Percentiles rank a stretch among this genome's conserved stretches.
Conservation (phyloP, 2,888 invertebrate genomes). For the Chymomyza caudatula region DNA sequence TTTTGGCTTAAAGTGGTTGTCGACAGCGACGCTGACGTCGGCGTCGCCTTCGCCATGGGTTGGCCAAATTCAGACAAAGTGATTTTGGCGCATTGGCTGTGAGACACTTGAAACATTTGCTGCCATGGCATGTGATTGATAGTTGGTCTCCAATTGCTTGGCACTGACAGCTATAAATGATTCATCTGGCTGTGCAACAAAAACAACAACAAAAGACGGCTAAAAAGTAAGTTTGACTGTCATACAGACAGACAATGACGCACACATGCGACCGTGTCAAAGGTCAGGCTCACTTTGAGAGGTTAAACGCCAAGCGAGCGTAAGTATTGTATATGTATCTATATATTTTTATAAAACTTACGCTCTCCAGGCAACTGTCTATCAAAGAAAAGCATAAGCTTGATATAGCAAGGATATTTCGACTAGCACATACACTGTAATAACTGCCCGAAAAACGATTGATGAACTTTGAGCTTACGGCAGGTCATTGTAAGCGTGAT, state of each 20-base stretch:
- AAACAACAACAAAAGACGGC: background rate
- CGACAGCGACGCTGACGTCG: background rate
- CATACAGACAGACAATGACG: background rate
- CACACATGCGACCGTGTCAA: conserved; percentile 25
- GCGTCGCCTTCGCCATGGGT: background rate
- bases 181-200: conserved; percentile 37
- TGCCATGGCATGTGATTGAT: conserved; percentile 31
- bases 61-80: background rate
- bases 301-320: conserved; percentile 21
- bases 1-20: background rate
- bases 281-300: conserved; percentile 48
- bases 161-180: conserved; percentile 61
- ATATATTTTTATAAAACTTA: background rate
- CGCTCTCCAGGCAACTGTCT: background rate
- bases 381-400: background rate
- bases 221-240: background rate
- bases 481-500: too few species aligned
- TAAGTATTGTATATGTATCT: background rate
- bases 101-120: background rate
- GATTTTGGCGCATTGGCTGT: background rate
- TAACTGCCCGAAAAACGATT: background rate
- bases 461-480: too few species aligned
- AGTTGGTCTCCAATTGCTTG: conserved; percentile 60
- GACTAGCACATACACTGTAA: background rate
- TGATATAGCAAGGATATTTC: background rate